Evolutionary conservation across 2,797 vertebrate species (phyloP).

Genomic region (Smutsia gigantea): DNA sequence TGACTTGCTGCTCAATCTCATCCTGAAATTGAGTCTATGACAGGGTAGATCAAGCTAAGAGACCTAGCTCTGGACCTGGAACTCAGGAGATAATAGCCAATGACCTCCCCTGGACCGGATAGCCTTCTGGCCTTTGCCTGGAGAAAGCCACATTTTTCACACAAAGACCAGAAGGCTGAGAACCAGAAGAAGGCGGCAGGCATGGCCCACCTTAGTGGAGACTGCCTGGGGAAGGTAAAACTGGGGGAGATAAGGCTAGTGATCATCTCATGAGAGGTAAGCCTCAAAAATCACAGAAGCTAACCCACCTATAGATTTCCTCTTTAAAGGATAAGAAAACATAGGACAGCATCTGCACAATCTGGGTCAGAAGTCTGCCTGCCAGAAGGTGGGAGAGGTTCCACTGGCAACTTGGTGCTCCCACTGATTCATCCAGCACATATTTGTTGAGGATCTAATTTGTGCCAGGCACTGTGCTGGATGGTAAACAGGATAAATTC

Average conservation of each 20-base stretch:
- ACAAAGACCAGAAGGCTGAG: background rate
- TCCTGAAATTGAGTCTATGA: background rate
- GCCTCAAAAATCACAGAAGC: background rate
- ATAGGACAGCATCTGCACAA: background rate
- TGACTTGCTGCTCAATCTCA: background rate
- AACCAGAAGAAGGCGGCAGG: background rate
- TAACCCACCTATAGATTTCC: background rate
- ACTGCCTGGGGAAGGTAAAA: background rate
- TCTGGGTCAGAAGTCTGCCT: background rate
- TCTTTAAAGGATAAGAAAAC: background rate
- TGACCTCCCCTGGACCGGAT: background rate
- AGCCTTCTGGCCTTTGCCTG: background rate
- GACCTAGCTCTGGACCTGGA: background rate
- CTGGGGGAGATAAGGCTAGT: background rate
- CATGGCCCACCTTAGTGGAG: background rate
- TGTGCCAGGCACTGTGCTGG: background rate
- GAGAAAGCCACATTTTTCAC: constrained; percentile 35
- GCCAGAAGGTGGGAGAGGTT: background rate
- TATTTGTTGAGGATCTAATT: background rate
- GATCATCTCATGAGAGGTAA: background rate
- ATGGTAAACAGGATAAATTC: background rate
- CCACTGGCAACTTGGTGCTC: background rate
- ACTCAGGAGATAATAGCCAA: background rate
- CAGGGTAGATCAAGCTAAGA: background rate
- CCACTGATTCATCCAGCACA: background rate